Evolutionary conservation across 2,888 invertebrate species (phyloP).

Genomic region (Calameuta filiformis): DNA sequence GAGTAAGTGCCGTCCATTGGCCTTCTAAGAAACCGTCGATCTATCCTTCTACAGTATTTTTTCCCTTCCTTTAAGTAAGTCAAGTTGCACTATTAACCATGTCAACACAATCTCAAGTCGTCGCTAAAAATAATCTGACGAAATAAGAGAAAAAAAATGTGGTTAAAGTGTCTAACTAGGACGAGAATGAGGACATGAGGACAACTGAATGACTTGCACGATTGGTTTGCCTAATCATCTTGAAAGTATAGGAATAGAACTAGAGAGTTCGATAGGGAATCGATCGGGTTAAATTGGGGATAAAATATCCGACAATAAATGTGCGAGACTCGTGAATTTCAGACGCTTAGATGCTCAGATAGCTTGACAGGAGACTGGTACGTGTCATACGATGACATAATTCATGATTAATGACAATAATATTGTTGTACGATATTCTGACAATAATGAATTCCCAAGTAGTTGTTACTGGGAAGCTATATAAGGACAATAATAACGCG

Average conservation of each 20-base stretch:
- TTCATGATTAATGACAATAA: background rate
- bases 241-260: constrained; percentile 38
- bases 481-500: background rate
- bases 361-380: background rate
- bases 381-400: background rate
- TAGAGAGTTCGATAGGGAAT: constrained; percentile 3
- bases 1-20: constrained; percentile 55
- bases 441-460: background rate
- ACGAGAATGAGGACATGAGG: background rate
- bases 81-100: background rate
- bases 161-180: background rate
- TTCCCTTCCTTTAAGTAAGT: background rate
- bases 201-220: constrained; percentile 26
- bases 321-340: background rate
- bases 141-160: background rate
- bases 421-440: background rate
- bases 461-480: background rate
- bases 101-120: background rate
- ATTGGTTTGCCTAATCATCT: constrained; percentile 32
- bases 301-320: background rate
- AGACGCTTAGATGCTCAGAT: background rate
- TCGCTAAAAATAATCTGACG: background rate
- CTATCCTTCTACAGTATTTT: background rate
- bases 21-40: constrained; percentile 21
- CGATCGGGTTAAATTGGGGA: background rate